Evolutionary conservation across 2,888 invertebrate genomes (phyloP).

Genomic region (Latheticus oryzae): DNA sequence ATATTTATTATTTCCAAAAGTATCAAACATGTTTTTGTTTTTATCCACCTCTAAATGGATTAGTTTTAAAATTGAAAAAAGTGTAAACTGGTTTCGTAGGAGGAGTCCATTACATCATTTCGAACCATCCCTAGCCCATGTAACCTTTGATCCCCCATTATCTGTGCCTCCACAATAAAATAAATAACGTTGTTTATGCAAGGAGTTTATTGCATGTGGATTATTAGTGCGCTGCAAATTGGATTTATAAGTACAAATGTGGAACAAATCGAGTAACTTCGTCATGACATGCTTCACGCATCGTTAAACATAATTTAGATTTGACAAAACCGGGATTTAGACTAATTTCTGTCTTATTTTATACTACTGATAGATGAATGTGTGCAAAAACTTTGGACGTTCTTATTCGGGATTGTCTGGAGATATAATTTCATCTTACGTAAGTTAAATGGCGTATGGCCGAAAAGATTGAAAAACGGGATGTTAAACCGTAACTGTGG

Average conservation of each 20-base stretch:
- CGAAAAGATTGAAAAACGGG: constrained; percentile 5
- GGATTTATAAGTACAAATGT: constrained; percentile 38
- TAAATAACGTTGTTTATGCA: constrained; percentile 27
- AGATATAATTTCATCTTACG: constrained; percentile 4
- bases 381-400: constrained; percentile 2
- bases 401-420: constrained; percentile 9
- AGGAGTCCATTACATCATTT: no score
- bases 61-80: no score
- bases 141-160: no score
- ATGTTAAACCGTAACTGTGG: constrained; percentile 24
- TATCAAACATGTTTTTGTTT: no score
- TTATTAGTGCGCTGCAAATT: constrained; percentile 37
- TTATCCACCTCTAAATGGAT: no score
- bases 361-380: constrained; percentile 2
- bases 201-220: constrained; percentile 16
- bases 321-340: constrained; percentile 23
- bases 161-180: no score
- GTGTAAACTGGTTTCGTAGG: no score
- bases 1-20: no score
- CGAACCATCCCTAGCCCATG: no score
- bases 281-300: constrained; percentile 30
- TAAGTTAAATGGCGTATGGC: constrained; percentile 1
- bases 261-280: constrained; percentile 35
- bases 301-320: constrained; percentile 21
- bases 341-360: constrained; percentile 1